Conservation (phyloP, 2,797 vertebrate genomes). For the Micrastur ruficollis region DNA sequence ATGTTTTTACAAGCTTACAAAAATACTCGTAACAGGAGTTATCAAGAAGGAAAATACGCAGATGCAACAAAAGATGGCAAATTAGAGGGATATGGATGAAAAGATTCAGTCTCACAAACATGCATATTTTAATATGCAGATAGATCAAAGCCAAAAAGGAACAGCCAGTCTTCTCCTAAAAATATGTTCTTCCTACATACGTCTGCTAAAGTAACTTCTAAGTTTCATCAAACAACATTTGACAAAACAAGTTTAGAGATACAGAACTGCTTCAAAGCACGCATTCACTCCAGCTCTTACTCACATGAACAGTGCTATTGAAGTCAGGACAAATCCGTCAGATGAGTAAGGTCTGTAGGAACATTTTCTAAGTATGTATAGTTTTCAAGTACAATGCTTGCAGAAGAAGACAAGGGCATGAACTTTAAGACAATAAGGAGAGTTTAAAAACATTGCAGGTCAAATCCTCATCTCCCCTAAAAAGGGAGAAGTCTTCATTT, state of each 20-base stretch:
- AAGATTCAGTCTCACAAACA: conserved; percentile 8
- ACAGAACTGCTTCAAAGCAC: background rate
- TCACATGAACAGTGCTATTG: background rate
- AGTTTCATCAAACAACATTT: background rate
- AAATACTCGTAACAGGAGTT: background rate
- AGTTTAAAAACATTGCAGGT: background rate
- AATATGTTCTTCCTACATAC: background rate
- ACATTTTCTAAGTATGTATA: background rate
- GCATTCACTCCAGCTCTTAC: background rate
- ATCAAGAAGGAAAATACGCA: background rate
- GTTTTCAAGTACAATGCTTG: background rate
- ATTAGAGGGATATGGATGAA: background rate
- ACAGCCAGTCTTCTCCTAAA: background rate
- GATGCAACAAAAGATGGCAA: conserved; percentile 23
- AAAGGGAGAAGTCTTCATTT: background rate
- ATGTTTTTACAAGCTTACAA: background rate
- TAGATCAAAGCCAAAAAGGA: conserved; percentile 35
- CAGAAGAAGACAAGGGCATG: background rate
- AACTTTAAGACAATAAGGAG: background rate
- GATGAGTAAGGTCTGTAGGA: background rate
- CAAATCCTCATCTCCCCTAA: background rate
- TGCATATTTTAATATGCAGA: background rate
- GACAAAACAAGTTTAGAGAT: conserved; percentile 19
- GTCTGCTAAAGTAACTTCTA: background rate
- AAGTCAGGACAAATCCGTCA: background rate